phyloP scores from a whole-genome alignment of 2,888 invertebrate species.

The Tetranychus truncatus region DNA sequence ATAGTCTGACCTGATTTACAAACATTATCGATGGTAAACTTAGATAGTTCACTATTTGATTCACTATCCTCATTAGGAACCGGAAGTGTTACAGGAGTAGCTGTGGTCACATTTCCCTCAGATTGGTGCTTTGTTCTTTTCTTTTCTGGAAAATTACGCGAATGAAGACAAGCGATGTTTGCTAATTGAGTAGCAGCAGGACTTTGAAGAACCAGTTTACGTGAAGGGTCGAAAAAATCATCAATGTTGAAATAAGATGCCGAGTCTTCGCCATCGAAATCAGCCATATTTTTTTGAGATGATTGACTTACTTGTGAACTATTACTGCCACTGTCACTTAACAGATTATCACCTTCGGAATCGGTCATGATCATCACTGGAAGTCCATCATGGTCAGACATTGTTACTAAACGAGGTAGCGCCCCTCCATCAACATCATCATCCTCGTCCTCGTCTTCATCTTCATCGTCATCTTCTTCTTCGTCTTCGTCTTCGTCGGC shows the following conservation, averaged over 20 bases:
- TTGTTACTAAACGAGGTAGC: neutral
- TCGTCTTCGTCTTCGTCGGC: conserved; percentile 29
- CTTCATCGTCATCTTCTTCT: conserved; percentile 30
- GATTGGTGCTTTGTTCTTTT: neutral
- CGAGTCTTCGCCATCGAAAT: conserved; percentile 76
- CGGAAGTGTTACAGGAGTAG: neutral
- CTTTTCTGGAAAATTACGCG: conserved; percentile 23
- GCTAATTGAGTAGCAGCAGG: conserved; percentile 30
- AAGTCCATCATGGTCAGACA: too few species aligned
- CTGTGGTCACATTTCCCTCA: neutral
- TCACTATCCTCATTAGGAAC: conserved; percentile 15
- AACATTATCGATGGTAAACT: conserved; percentile 44
- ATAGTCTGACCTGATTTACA: conserved; percentile 78
- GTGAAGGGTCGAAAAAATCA: conserved; percentile 7
- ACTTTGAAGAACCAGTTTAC: neutral
- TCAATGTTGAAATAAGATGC: conserved; percentile 38
- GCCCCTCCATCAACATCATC: neutral
- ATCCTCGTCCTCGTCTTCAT: conserved; percentile 25
- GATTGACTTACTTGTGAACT: conserved; percentile 82
- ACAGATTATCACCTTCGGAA: conserved; percentile 11
- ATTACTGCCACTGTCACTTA: conserved; percentile 50
- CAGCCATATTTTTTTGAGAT: conserved; percentile 82
- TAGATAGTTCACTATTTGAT: conserved; percentile 21
- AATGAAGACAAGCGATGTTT: conserved; percentile 33
- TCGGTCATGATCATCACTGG: too few species aligned